Evolutionary conservation across 2,797 vertebrate genomes (phyloP), one percentile per base, ranked within the genome.

Genomic region (Glyptemys insculpta): DNA sequence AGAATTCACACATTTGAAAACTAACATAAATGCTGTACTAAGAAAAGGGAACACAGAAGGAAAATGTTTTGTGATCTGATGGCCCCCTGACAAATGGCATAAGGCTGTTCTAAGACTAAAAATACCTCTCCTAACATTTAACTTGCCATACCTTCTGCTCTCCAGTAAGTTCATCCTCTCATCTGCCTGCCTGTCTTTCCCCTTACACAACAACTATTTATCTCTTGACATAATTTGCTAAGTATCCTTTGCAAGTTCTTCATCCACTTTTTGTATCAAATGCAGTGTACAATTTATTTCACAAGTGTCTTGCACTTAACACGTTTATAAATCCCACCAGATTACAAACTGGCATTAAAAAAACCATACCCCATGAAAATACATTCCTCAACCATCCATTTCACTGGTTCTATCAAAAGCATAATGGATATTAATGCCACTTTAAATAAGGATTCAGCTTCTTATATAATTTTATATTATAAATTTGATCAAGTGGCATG

Each of bases 401-500:
- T 86, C 90, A 86, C 9, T n/a, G 76, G 49, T 93, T 93, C 91
- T 89, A 90, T 85, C 87, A 95, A 97, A 68, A 96, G 54, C 3
- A 2, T 82, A 83, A 57, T 3, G 85, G 34, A 62, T 86, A 87
- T 72, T 68, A 53, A 10, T 92, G 88, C 85, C 68, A 94, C 81
- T 94, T 96, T 94, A 94, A 95, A 95, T 47, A 50, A 41, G 80
- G 8, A 88, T 81, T 88, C 80, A 79, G 44, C n/a, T 85, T 85
- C 4, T 4, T 87, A 53, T 14, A 88, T 62, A 86, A 88, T 86
- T 93, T 94, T 91, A 88, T 96, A 95, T 88, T 88, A 93, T 29
- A 83, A 86, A 96, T 94, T 81, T 95, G 82, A 96, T 94, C 91
- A 94, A 93, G 87, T 41, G 90, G 76, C 94, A 94, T 90, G 92